Conservation (phyloP, 2,888 invertebrate genomes). For the Ornithoptera alexandrae region DNA sequence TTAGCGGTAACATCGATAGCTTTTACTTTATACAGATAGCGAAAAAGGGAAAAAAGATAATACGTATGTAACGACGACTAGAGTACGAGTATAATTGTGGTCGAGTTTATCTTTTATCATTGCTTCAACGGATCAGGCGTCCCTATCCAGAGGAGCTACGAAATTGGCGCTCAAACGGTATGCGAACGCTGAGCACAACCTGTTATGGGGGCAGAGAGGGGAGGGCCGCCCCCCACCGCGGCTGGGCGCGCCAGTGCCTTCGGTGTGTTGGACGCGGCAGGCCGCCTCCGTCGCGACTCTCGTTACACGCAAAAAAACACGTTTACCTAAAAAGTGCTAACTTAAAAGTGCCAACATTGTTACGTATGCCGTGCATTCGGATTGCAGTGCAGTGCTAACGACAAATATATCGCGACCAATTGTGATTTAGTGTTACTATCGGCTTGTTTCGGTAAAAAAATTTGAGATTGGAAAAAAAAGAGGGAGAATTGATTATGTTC, state of each 20-base stretch:
- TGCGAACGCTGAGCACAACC: conserved; percentile 70
- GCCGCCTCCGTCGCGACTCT: conserved; percentile 50
- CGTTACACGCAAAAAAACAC: conserved; percentile 46
- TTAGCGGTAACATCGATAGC: too few species aligned
- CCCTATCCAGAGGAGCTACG: conserved; percentile 57
- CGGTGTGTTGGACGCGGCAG: conserved; percentile 48
- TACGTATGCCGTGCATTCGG: conserved; percentile 49
- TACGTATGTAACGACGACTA: conserved; percentile 1
- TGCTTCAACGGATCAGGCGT: conserved; percentile 60
- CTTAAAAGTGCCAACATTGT: conserved; percentile 32
- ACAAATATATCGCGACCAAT: conserved; percentile 34
- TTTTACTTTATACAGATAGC: too few species aligned
- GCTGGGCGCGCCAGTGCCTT: conserved; percentile 42
- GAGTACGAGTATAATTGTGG: conserved; percentile 29
- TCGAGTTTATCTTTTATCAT: conserved; percentile 54
- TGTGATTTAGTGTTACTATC: conserved; percentile 38
- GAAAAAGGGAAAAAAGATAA: too few species aligned
- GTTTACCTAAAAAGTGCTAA: conserved; percentile 42
- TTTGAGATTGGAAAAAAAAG: conserved; percentile 37
- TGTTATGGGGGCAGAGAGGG: conserved; percentile 51
- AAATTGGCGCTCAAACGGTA: conserved; percentile 70
- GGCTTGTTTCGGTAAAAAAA: conserved; percentile 13
- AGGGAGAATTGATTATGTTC: conserved; percentile 61
- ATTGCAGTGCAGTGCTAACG: conserved; percentile 70
- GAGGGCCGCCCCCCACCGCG: conserved; percentile 43